phyloP scores from a whole-genome alignment of 2,797 vertebrate genomes.

The Dryobates pubescens region DNA sequence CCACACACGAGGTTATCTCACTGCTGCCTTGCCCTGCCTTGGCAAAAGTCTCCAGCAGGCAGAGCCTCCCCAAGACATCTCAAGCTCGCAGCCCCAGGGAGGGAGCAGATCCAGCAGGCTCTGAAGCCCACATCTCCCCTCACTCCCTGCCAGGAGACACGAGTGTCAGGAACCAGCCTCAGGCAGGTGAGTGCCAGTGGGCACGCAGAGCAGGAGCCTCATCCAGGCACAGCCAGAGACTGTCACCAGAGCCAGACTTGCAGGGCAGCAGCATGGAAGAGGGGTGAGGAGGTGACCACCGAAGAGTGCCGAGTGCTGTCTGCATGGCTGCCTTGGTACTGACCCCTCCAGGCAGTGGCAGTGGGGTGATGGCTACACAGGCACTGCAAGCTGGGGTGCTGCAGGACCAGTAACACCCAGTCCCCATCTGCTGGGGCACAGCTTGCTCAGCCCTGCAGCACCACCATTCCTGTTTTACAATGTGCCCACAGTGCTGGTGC shows the following conservation, averaged over 20 bases:
- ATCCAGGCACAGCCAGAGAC: fast-evolving
- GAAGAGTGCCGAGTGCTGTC: background rate
- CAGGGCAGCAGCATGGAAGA: background rate
- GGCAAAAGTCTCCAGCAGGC: background rate
- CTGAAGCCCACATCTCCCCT: background rate
- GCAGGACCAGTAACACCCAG: background rate
- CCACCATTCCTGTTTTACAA: background rate
- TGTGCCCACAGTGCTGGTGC: background rate
- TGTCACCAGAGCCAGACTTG: background rate
- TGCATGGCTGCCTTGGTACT: background rate
- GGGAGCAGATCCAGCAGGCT: background rate
- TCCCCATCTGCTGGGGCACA: background rate
- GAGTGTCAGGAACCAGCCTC: background rate
- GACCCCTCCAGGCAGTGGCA: background rate
- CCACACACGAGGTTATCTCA: background rate
- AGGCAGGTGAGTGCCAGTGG: fast-evolving
- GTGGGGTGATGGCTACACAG: background rate
- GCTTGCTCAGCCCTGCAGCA: background rate
- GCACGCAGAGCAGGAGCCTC: fast-evolving
- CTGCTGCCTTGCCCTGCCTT: background rate
- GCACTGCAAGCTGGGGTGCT: background rate
- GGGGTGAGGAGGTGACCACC: background rate
- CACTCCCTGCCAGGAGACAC: background rate
- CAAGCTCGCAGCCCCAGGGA: background rate
- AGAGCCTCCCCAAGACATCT: background rate